Conservation (phyloP, 1,140 invertebrate species). For the Caenorhabditis latens region DNA sequence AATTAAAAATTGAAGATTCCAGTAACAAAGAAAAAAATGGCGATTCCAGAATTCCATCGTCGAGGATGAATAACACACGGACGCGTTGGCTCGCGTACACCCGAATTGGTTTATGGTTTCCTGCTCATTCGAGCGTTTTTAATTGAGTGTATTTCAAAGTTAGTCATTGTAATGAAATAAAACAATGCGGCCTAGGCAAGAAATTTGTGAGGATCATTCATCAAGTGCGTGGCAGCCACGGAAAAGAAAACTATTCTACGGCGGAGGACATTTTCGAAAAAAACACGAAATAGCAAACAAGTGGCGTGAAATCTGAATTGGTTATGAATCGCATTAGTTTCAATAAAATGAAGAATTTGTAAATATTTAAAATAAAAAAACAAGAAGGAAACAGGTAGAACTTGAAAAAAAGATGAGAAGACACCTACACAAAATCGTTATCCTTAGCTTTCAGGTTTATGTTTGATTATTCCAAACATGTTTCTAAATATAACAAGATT, state of each 20-base stretch:
- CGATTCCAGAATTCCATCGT: conserved; percentile 4
- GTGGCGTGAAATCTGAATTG: too few relatives aligned
- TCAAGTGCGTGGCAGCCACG: background rate
- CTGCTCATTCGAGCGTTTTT: conserved; percentile 46
- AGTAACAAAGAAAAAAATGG: conserved; percentile 21
- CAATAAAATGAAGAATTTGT: too few relatives aligned
- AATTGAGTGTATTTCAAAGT: conserved; percentile 10
- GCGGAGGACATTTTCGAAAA: background rate
- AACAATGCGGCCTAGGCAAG: background rate
- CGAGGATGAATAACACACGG: conserved; percentile 41
- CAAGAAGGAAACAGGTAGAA: too few relatives aligned
- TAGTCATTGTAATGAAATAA: conserved; percentile 33
- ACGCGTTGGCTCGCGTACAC: conserved; percentile 38
- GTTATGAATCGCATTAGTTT: too few relatives aligned
- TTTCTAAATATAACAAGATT: too few relatives aligned
- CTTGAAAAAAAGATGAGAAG: too few relatives aligned
- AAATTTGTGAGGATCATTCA: conserved; percentile 35
- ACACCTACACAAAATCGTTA: too few relatives aligned
- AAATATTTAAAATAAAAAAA: too few relatives aligned
- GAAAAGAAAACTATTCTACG: background rate
- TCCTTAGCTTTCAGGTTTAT: too few relatives aligned
- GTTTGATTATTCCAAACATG: too few relatives aligned
- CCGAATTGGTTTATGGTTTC: conserved; percentile 36
- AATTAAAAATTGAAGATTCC: background rate
- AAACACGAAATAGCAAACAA: background rate